Evolutionary conservation across 2,888 invertebrate species (phyloP).

Genomic region (Rhyacophila evoluta): DNA sequence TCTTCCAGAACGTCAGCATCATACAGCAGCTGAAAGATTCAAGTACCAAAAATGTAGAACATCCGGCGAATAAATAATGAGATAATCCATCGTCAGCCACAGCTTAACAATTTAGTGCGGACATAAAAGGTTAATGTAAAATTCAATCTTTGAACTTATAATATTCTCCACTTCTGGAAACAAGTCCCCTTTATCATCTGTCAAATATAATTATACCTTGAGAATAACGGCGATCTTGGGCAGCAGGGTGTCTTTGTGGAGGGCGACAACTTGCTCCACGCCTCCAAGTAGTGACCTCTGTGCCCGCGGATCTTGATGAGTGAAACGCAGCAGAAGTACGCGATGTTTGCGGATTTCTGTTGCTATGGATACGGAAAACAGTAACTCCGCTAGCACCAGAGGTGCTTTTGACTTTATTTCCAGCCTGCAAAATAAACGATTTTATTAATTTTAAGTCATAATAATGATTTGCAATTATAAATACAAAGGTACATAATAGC

Average conservation of each 20-base stretch:
- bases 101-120: too few species aligned
- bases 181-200: too few species aligned
- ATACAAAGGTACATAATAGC: too few species aligned
- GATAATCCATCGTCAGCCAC: too few species aligned
- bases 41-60: too few species aligned
- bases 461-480: too few species aligned
- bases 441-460: too few species aligned
- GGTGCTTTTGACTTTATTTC: constrained; percentile 96
- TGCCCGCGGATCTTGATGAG: constrained; percentile 83
- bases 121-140: too few species aligned
- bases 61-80: too few species aligned
- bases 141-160: too few species aligned
- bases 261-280: constrained; percentile 90
- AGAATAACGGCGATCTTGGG: constrained; percentile 90
- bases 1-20: constrained; percentile 96
- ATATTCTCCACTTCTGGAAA: too few species aligned
- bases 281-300: constrained; percentile 95
- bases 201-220: too few species aligned
- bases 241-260: constrained; percentile 83
- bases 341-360: constrained; percentile 83
- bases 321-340: constrained; percentile 83
- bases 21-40: constrained; percentile 79
- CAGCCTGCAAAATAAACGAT: constrained; percentile 70
- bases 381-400: constrained; percentile 91
- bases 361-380: constrained; percentile 78